These are phyloP conservation scores for Stenotaenia linearis DNA, from an alignment of 2,888 invertebrate species.

Conservation along the genomic window DNA sequence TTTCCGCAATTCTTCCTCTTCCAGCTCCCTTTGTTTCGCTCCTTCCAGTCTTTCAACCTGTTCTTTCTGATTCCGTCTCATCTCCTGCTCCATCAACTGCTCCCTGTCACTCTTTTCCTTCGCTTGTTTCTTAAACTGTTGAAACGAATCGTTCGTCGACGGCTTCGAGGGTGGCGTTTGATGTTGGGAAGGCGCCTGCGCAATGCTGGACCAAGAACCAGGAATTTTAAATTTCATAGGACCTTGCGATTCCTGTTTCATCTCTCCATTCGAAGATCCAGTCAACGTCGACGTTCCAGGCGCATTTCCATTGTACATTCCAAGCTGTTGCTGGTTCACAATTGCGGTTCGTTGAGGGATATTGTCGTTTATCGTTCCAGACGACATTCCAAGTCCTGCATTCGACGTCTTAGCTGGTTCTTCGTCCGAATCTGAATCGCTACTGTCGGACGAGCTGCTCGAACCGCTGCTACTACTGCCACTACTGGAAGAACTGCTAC, in stretches of 20 bases:
- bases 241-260: conserved; percentile 33
- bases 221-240: conserved; percentile 44
- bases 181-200: conserved; percentile 45
- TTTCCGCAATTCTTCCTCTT: conserved; percentile 70
- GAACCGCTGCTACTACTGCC: too few species aligned
- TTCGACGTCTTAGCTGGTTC: not conserved
- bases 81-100: conserved; percentile 72
- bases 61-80: conserved; percentile 66
- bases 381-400: not conserved
- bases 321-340: not conserved
- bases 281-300: not conserved
- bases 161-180: conserved; percentile 38
- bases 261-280: conserved; percentile 34
- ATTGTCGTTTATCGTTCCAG: not conserved
- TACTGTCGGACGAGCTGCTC: too few species aligned
- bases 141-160: conserved; percentile 58
- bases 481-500: too few species aligned
- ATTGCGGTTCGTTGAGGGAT: not conserved
- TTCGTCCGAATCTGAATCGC: too few species aligned
- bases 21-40: conserved; percentile 63
- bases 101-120: conserved; percentile 83
- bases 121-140: conserved; percentile 88
- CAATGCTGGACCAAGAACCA: conserved; percentile 49
- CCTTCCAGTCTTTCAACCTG: conserved; percentile 70
- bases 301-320: conserved; percentile 28